These are phyloP conservation scores for Parnassius smintheus DNA, from an alignment of 2,888 invertebrate genomes.

Conservation along the genomic window DNA sequence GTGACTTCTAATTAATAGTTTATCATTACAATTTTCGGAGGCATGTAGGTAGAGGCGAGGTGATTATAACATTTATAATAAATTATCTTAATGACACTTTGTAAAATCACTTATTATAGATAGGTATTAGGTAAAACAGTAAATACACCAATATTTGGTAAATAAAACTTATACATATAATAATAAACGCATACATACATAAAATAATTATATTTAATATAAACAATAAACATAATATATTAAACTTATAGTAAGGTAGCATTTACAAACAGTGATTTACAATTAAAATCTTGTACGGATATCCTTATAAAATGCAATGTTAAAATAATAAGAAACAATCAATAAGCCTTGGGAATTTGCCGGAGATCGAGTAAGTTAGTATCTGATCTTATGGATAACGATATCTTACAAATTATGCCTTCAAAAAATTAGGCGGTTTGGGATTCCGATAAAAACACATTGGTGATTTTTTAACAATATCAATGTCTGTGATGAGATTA, in stretches of 20 bases:
- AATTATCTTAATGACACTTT: neutral
- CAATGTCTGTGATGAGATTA: no score
- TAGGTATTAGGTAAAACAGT: no score
- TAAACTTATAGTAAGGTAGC: neutral
- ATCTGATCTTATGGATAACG: neutral
- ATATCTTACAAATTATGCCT: neutral
- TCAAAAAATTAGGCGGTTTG: neutral
- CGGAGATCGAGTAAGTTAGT: no score
- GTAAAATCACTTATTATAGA: no score
- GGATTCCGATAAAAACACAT: neutral
- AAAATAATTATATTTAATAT: neutral
- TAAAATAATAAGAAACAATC: no score
- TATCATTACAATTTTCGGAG: no score
- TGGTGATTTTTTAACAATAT: neutral
- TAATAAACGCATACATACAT: no score
- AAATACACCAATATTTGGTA: no score
- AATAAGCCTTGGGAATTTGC: no score
- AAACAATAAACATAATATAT: no score
- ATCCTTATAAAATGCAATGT: neutral
- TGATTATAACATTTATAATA: neutral
- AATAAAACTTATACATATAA: neutral
- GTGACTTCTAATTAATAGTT: no score
- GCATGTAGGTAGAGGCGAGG: no score
- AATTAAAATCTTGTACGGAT: neutral
- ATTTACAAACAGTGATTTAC: neutral